Conservation (phyloP, 35 echinoderm and acorn worm species). For the Apostichopus parvimensis region DNA sequence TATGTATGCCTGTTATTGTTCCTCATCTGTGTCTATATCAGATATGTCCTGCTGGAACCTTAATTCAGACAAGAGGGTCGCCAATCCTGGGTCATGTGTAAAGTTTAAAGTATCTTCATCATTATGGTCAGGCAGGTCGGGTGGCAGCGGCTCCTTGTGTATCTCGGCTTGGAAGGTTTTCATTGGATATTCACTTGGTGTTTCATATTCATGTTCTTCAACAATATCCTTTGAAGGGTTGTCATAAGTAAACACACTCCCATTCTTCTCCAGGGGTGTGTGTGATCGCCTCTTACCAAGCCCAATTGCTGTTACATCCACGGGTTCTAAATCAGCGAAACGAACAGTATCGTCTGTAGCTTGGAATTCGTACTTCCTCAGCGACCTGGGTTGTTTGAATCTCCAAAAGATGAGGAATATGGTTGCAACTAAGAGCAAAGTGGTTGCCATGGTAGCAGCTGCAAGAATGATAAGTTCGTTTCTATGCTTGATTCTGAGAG, state of each 20-base stretch:
- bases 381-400: slow-evolving; percentile 75
- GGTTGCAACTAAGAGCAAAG: slow-evolving; percentile 73
- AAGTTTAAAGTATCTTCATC: neutral
- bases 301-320: slow-evolving; percentile 35
- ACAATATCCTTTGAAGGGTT: slow-evolving; percentile 5
- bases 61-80: slow-evolving; percentile 23
- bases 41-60: slow-evolving; percentile 29
- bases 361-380: slow-evolving; percentile 84
- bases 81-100: slow-evolving; percentile 18
- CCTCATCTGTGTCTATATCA: slow-evolving; percentile 12
- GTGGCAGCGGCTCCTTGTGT: slow-evolving; percentile 24
- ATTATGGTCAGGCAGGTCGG: neutral
- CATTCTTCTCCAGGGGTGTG: neutral
- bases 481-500: slow-evolving; percentile 63
- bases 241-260: slow-evolving; percentile 35
- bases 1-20: neutral
- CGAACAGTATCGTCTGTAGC: slow-evolving; percentile 70
- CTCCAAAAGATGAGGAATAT: slow-evolving; percentile 92
- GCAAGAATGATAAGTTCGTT: slow-evolving; percentile 88
- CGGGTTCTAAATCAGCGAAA: slow-evolving; percentile 76
- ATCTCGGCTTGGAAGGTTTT: slow-evolving; percentile 43
- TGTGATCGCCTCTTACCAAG: neutral
- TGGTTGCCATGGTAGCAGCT: slow-evolving; percentile 66
- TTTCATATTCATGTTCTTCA: slow-evolving; percentile 51
- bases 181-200: slow-evolving; percentile 14